Conservation (phyloP, 2,888 invertebrate species). For the Leptura quadrifasciata region DNA sequence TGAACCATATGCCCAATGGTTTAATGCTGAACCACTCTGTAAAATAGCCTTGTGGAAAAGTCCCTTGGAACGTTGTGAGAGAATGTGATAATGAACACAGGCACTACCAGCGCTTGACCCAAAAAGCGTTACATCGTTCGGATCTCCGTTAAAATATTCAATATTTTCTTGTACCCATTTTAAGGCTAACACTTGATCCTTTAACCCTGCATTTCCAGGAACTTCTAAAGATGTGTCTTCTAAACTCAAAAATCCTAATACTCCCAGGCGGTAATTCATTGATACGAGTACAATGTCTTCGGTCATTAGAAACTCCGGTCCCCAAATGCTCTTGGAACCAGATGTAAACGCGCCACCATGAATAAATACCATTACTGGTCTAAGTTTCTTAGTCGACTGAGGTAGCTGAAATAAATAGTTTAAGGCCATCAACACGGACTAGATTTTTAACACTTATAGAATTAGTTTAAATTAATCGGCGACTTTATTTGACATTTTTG, state of each 20-base stretch:
- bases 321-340: slow-evolving; percentile 70
- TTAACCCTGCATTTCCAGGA: slow-evolving; percentile 75
- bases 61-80: slow-evolving; percentile 71
- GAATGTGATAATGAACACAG: slow-evolving; percentile 73
- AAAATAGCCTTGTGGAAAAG: slow-evolving; percentile 49
- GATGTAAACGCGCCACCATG: slow-evolving; percentile 74
- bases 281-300: slow-evolving; percentile 74
- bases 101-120: slow-evolving; percentile 75
- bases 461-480: no score
- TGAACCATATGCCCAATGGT: slow-evolving; percentile 48
- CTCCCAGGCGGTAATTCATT: slow-evolving; percentile 74
- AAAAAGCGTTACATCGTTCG: slow-evolving; percentile 75
- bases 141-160: slow-evolving; percentile 74
- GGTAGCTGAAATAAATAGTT: slow-evolving; percentile 34
- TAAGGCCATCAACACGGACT: no score
- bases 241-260: slow-evolving; percentile 73
- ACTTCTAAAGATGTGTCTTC: slow-evolving; percentile 72
- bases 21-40: slow-evolving; percentile 60
- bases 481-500: no score
- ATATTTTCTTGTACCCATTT: slow-evolving; percentile 75
- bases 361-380: slow-evolving; percentile 73
- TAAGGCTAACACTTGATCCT: slow-evolving; percentile 74
- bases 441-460: no score
- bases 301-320: slow-evolving; percentile 73
- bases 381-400: slow-evolving; percentile 1